Evolutionary conservation across 2,113 vertebrate genomes (phyloP).

Genomic region (Dasyurus viverrinus): DNA sequence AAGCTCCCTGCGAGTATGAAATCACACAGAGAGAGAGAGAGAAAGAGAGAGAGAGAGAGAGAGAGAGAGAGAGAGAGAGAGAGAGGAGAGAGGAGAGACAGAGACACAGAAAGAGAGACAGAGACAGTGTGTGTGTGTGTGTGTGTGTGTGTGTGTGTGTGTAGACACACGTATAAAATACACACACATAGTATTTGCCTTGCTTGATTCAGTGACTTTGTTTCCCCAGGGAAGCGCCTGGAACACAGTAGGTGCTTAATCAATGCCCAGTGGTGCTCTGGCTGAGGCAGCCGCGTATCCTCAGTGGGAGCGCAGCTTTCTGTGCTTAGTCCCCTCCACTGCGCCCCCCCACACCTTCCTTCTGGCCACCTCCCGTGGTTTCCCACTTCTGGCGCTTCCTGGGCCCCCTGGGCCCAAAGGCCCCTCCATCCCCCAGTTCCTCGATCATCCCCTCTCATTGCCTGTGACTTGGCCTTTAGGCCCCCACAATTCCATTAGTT

Average conservation of each 20-base stretch:
- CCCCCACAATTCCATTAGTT: constrained; percentile 42
- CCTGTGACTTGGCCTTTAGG: constrained; percentile 45
- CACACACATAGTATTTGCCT: neutral
- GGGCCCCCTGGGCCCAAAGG: constrained; percentile 3
- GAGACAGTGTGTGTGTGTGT: too few relatives aligned
- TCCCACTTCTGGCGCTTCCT: neutral
- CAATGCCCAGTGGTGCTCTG: neutral
- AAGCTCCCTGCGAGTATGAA: neutral
- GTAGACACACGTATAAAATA: too few relatives aligned
- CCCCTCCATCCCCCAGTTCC: neutral
- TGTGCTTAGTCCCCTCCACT: constrained; percentile 56
- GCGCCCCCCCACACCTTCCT: constrained; percentile 44
- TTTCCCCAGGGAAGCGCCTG: neutral
- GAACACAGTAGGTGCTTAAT: neutral
- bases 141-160: neutral
- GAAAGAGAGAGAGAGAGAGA: too few relatives aligned
- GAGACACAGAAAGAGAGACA: too few relatives aligned
- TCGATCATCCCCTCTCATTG: neutral
- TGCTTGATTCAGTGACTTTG: neutral
- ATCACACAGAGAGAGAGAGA: neutral
- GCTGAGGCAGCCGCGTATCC: too few relatives aligned
- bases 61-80: too few relatives aligned
- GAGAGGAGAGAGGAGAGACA: too few relatives aligned
- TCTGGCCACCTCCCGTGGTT: constrained; percentile 11
- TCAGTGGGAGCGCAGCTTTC: neutral